phyloP scores from a whole-genome alignment of 2,888 invertebrate species.

The Latrodectus hesperus region DNA sequence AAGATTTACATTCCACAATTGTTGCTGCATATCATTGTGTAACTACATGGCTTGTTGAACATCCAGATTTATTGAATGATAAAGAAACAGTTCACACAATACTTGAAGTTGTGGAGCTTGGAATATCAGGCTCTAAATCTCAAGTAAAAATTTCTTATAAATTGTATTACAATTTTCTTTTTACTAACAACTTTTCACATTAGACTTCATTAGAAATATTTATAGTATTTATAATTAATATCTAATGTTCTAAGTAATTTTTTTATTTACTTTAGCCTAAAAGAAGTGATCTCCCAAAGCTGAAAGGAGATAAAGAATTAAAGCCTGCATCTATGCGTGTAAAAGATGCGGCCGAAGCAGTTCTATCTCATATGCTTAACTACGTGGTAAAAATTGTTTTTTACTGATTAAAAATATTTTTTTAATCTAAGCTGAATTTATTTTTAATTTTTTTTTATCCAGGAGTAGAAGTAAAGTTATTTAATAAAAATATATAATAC shows the following conservation, averaged over 20 bases:
- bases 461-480: too few relatives aligned
- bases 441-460: too few relatives aligned
- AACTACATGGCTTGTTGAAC: slow-evolving; percentile 90
- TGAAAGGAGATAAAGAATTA: slow-evolving; percentile 95
- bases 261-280: slow-evolving; percentile 78
- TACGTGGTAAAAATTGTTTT: slow-evolving; percentile 79
- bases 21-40: slow-evolving; percentile 81
- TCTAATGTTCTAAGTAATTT: not conserved
- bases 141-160: slow-evolving; percentile 74
- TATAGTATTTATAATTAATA: too few relatives aligned
- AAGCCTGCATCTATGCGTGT: slow-evolving; percentile 99
- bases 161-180: not conserved
- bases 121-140: slow-evolving; percentile 94
- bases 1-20: slow-evolving; percentile 92
- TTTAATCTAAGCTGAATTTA: too few relatives aligned
- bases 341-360: slow-evolving; percentile 95
- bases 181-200: not conserved
- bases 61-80: slow-evolving; percentile 91
- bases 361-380: slow-evolving; percentile 91
- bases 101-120: slow-evolving; percentile 96
- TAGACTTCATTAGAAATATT: too few relatives aligned
- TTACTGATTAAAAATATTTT: too few relatives aligned
- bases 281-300: slow-evolving; percentile 89
- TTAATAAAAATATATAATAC: too few relatives aligned
- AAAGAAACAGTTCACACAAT: slow-evolving; percentile 93